A percentile compares a stretch with the other conserved stretches of the same genome.
These are phyloP conservation scores for Symphodus melops DNA, from an alignment of 2,113 vertebrate genomes.

Conservation along the genomic window DNA sequence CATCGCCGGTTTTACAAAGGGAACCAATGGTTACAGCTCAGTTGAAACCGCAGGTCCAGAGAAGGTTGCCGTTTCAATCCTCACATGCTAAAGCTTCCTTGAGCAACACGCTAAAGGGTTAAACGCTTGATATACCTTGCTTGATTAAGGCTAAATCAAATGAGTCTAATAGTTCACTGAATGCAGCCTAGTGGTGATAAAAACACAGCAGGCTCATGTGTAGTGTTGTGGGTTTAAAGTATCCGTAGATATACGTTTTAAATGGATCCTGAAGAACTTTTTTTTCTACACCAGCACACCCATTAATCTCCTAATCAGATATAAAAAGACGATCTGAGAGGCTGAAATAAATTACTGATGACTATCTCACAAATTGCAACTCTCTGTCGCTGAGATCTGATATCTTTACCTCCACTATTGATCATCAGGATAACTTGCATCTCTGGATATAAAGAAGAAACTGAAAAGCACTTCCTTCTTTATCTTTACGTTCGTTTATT, in stretches of 20 bases:
- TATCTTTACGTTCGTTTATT: constrained; percentile 28
- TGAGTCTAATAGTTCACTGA: no score
- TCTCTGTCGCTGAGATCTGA: constrained; percentile 33
- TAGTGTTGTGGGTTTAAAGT: no score
- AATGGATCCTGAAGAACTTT: background rate
- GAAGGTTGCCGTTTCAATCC: no score
- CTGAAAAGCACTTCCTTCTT: constrained; percentile 36
- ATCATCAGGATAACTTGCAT: constrained; percentile 19
- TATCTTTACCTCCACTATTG: constrained; percentile 29
- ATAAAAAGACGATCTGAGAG: constrained; percentile 25
- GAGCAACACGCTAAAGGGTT: no score
- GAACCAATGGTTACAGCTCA: no score
- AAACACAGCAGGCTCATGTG: no score
- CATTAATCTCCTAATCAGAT: constrained; percentile 10
- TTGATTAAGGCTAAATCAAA: no score
- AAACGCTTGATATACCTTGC: no score
- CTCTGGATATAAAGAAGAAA: constrained; percentile 24
- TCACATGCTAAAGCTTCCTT: no score
- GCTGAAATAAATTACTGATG: constrained; percentile 44
- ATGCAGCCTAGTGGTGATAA: no score
- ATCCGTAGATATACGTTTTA: background rate
- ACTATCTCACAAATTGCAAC: constrained; percentile 42
- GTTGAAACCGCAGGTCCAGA: no score
- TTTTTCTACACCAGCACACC: background rate
- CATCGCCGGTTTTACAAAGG: no score